Evolutionary conservation across 2,888 invertebrate species (phyloP), one percentile per base, ranked within the genome.

Genomic region (Lordiphosa fenestrarum): DNA sequence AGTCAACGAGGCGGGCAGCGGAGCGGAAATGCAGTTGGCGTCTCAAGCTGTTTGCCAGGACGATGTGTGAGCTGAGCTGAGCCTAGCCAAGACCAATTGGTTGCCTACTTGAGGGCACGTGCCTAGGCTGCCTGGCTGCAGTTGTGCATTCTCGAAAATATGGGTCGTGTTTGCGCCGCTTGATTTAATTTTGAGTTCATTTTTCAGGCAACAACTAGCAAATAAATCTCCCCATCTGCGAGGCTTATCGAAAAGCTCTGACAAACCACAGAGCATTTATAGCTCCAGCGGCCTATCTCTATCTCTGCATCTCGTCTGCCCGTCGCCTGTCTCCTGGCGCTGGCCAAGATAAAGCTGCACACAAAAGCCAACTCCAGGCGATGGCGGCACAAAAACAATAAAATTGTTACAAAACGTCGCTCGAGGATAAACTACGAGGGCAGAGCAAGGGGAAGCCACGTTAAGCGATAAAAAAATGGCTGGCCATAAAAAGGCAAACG

Each of bases 161-260:
- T 84, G 74, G 85, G 70, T 73, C 85, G 74, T 60, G 73, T 73
- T 72, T 73, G 57, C 50, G 54, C 56, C 49, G 61, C 33, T 57
- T 81, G 81, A 77, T 77, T 77, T 77, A 68, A 77, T 77, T 77
- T 81, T 57, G 59, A 76, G 73, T 74, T 70, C 65, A 81, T 77
- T 72, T 74, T 52, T 48, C 65, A 41, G 47, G 15, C 55, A 69
- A 59, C 58, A 74, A 72, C 67, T 78, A 66, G 75, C 60, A 68
- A 61, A 63, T 66, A 65, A 73, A 71, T 65, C 71, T 65, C 19
- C n/a, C 5, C 23, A 5, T 62, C 36, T 44, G 33, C 41, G 40
- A 30, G 15, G 48, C 62, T 54, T 63, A 63, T 63, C 62, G 62
- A 39, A 38, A 38, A 41, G 47, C 41, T 40, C 46, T 36, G 48